Base-by-base conservation (phyloP, 2,888 invertebrate species). In the Cenopis cana region DNA sequence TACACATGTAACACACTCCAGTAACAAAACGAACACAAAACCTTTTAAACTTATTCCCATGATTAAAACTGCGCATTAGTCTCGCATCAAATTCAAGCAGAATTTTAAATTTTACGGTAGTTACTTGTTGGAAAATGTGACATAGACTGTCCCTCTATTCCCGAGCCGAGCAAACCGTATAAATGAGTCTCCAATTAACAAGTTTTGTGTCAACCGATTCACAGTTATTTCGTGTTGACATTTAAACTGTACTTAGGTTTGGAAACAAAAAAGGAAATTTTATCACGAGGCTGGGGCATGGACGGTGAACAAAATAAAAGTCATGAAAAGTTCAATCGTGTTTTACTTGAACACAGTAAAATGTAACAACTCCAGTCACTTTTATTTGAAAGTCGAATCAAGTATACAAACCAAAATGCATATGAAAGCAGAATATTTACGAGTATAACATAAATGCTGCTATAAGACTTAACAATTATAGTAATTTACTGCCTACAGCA, bases 121-220 rank as follows among this genome's bases (percentile, higher is more conserved):
- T 83, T 84, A 79, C 76, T 82, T 76, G 81, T 75, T 59, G 77
- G 79, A 79, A 85, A 82, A 81, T 84, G 76, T 81, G 80, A 81
- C 84, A 81, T 80, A 76, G 74, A 90, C 90, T 90, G 90, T 80
- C 77, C 76, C 79, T 79, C 78, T 81, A 66, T 74, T 80, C 76
- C 76, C 75, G 75, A 79, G 79, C 75, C 75, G 74, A 77, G 77
- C 77, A 79, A 78, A 79, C 76, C 80, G 82, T 82, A 83, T 82
- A 85, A 87, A 89, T 88, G 86, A 85, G 86, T 83, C 81, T 79
- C 79, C 85, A 89, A 90, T 92, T 92, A 92, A 87, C 92, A 90
- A 79, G 78, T 84, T 78, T 78, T 74, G 81, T 87, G 89, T 85
- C 86, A 90, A 87, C 82, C 79, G 77, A 77, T 84, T 82, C 83